These are phyloP conservation scores for Drosophila paulistorum DNA, from an alignment of 1,140 invertebrate species.

Conservation along the genomic window DNA sequence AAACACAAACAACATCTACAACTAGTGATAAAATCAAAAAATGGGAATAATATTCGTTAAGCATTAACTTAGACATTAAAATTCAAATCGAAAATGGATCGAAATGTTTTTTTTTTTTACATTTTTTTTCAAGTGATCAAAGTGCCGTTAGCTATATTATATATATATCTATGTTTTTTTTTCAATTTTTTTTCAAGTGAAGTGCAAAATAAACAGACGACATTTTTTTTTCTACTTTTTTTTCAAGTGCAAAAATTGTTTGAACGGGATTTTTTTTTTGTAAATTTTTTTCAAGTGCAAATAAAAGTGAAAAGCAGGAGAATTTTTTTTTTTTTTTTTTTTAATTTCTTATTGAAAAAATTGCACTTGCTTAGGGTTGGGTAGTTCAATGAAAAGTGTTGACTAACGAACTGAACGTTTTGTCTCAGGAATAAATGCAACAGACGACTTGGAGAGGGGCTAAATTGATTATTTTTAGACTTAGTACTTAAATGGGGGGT, in stretches of 20 bases:
- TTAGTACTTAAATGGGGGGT: no score
- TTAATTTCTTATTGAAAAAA: background rate
- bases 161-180: slow-evolving; percentile 12
- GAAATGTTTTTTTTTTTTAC: slow-evolving; percentile 8
- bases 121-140: slow-evolving; percentile 41
- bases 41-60: slow-evolving; percentile 9
- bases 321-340: slow-evolving; percentile 19
- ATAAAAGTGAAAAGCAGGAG: background rate
- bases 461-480: no score
- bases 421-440: no score
- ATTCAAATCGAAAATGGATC: slow-evolving; percentile 18
- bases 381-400: background rate
- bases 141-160: background rate
- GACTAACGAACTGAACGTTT: no score
- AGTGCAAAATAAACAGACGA: slow-evolving; percentile 39
- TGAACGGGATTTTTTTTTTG: slow-evolving; percentile 19
- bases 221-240: slow-evolving; percentile 29
- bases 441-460: no score
- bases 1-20: slow-evolving; percentile 24
- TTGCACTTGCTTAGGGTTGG: slow-evolving; percentile 7
- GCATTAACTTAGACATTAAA: slow-evolving; percentile 46
- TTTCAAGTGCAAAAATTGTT: slow-evolving; percentile 23
- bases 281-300: slow-evolving; percentile 36
- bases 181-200: slow-evolving; percentile 53
- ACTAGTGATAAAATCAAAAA: slow-evolving; percentile 23